Conservation (phyloP, 2,113 vertebrate species). For the Coturnix japonica region DNA sequence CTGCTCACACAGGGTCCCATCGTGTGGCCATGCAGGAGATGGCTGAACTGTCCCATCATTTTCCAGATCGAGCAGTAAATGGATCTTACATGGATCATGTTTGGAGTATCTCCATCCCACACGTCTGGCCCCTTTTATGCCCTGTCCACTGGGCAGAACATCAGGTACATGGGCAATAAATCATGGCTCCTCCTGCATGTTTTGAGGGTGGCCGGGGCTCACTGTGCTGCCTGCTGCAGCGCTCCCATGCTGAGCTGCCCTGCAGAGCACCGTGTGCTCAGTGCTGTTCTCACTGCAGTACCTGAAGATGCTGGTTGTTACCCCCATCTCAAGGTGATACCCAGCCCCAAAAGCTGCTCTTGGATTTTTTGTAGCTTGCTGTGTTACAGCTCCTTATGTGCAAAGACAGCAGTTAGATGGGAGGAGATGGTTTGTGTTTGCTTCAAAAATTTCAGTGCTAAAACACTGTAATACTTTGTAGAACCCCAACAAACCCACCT, state of each 20-base stretch:
- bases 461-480: not conserved
- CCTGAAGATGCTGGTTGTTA: not conserved
- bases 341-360: not conserved
- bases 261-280: fast-evolving
- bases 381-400: not conserved
- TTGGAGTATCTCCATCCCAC: not conserved
- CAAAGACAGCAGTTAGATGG: not conserved
- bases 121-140: not conserved
- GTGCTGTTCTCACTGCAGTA: not conserved
- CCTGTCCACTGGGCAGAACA: no score
- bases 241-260: fast-evolving
- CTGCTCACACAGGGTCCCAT: not conserved
- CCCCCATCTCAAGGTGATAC: not conserved
- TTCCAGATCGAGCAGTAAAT: not conserved
- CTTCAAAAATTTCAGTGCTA: not conserved
- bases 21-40: not conserved
- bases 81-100: not conserved
- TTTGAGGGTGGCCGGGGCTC: not conserved
- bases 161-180: not conserved
- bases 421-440: not conserved
- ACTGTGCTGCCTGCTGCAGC: not conserved
- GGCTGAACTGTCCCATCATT: not conserved
- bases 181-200: fast-evolving
- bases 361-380: not conserved
- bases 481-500: not conserved